Evolutionary conservation across 2,113 vertebrate species (phyloP).

Genomic region (Vulpes lagopus): DNA sequence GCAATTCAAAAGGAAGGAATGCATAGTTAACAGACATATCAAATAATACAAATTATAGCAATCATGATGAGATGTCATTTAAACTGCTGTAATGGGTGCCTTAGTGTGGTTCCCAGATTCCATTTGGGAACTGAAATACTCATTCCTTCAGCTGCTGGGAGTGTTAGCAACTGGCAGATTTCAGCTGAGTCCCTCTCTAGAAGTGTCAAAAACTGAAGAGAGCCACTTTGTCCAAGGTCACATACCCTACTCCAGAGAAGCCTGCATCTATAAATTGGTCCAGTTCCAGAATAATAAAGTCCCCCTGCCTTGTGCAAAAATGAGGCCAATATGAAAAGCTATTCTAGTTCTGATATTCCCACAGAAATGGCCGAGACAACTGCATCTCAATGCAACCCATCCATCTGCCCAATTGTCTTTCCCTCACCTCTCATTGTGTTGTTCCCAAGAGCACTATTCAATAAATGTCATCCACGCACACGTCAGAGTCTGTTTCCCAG

Average conservation of each 20-base stretch:
- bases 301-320: not conserved
- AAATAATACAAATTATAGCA: not conserved
- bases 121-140: not conserved
- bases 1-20: not conserved
- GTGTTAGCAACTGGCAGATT: not conserved
- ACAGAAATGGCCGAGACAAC: not conserved
- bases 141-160: not conserved
- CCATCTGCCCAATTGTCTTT: not conserved
- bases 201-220: not conserved
- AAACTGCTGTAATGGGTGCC: not conserved
- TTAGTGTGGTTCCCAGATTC: not conserved
- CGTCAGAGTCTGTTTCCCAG: not conserved
- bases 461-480: not conserved
- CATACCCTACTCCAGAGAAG: not conserved
- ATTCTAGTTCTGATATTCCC: not conserved
- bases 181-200: not conserved
- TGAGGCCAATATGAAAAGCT: not conserved
- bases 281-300: not conserved
- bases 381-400: not conserved
- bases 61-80: not conserved
- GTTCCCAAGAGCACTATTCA: not conserved
- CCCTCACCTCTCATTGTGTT: not conserved
- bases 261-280: not conserved
- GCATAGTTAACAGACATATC: not conserved
- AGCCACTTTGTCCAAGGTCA: not conserved